phyloP scores from a whole-genome alignment of 2,888 invertebrate genomes.

The Plebejus argus region DNA sequence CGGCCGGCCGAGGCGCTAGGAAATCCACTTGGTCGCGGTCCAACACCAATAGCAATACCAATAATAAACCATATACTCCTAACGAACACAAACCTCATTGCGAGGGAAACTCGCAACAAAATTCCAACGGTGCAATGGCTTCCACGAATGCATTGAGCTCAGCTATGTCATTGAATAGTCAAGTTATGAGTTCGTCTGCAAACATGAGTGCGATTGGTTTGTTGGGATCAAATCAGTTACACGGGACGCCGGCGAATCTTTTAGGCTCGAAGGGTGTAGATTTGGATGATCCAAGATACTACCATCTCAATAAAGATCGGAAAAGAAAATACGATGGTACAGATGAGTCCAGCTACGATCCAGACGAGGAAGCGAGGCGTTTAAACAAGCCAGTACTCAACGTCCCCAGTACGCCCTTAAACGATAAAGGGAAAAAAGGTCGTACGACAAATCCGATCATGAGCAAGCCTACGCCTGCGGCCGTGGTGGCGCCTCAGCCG shows the following conservation, averaged over 20 bases:
- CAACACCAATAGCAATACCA: conserved; percentile 64
- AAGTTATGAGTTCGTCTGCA: conserved; percentile 62
- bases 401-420: conserved; percentile 74
- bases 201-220: conserved; percentile 69
- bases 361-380: conserved; percentile 76
- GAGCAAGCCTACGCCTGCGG: conserved; percentile 64
- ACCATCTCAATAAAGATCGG: conserved; percentile 86
- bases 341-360: conserved; percentile 84
- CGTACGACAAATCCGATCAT: conserved; percentile 50
- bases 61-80: conserved; percentile 64
- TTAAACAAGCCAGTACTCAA: conserved; percentile 76
- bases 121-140: conserved; percentile 71
- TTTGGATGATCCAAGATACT: conserved; percentile 86
- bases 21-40: conserved; percentile 84
- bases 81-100: conserved; percentile 68
- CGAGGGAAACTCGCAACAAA: conserved; percentile 60
- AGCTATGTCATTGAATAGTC: conserved; percentile 65
- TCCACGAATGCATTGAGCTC: conserved; percentile 60
- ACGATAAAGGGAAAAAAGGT: conserved; percentile 73
- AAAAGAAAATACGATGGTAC: conserved; percentile 85
- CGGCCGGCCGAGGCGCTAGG: conserved; percentile 83
- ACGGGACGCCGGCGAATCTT: conserved; percentile 60
- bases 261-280: conserved; percentile 72
- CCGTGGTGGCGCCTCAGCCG: conserved; percentile 71
- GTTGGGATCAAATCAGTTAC: conserved; percentile 72